These are phyloP conservation scores for Hucho hucho DNA, from an alignment of 2,113 vertebrate genomes.

Conservation along the genomic window DNA sequence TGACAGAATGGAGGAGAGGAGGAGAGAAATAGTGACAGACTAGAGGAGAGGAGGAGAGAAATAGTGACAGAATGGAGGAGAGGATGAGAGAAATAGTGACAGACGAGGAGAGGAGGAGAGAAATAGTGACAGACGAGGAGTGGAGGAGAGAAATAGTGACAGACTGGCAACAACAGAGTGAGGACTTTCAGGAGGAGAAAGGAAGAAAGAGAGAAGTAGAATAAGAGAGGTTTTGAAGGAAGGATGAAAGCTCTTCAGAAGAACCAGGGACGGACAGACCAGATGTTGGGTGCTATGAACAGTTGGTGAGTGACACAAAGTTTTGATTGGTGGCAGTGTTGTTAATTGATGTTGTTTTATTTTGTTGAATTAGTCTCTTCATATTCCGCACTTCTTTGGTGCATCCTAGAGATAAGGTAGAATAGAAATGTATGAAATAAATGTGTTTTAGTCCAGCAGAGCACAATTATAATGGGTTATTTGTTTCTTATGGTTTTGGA, in stretches of 20 bases:
- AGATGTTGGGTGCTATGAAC: slow-evolving; percentile 83
- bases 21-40: too few relatives aligned
- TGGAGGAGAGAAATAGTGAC: too few relatives aligned
- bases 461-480: neutral
- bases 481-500: neutral
- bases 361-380: neutral
- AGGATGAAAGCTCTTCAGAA: slow-evolving; percentile 78
- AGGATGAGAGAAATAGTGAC: neutral
- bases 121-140: too few relatives aligned
- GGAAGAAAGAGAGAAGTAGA: neutral
- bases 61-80: too few relatives aligned
- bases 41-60: too few relatives aligned
- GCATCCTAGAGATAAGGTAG: neutral
- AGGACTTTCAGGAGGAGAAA: neutral
- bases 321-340: neutral
- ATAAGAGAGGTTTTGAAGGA: slow-evolving; percentile 4
- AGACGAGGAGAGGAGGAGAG: neutral
- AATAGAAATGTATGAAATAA: neutral
- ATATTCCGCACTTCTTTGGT: neutral
- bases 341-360: neutral
- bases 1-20: too few relatives aligned
- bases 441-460: neutral
- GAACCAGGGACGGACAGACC: slow-evolving; percentile 78
- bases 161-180: neutral
- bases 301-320: slow-evolving; percentile 72